phyloP scores from a whole-genome alignment of 2,888 invertebrate species.

The Aelia acuminata region DNA sequence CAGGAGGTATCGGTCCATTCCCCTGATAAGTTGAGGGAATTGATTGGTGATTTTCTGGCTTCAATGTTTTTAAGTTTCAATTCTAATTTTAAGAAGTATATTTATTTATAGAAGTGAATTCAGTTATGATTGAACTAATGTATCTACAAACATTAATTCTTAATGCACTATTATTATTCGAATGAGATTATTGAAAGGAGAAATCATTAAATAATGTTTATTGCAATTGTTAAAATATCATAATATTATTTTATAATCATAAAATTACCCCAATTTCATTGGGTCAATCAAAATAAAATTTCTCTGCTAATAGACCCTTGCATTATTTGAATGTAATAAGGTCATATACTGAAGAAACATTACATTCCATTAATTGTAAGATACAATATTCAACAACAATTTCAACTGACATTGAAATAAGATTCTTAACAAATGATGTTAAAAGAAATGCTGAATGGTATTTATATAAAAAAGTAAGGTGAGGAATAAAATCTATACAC shows the following conservation, averaged over 20 bases:
- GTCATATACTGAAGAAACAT: not conserved
- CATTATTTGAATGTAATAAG: not conserved
- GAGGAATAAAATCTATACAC: too few species aligned
- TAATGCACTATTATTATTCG: not conserved
- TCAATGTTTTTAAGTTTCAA: not conserved
- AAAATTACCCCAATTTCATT: too few species aligned
- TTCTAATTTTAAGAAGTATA: not conserved
- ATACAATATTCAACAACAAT: too few species aligned
- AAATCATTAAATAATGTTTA: not conserved
- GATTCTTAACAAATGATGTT: too few species aligned
- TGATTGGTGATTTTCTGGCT: not conserved
- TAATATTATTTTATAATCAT: too few species aligned
- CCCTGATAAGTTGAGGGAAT: not conserved
- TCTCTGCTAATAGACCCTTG: too few species aligned
- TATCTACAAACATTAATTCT: not conserved
- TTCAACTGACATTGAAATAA: too few species aligned
- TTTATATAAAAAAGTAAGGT: too few species aligned
- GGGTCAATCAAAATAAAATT: too few species aligned
- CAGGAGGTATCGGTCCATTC: slow-evolving; percentile 77
- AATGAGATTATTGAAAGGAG: not conserved
- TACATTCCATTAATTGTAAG: not conserved
- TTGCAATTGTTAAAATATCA: too few species aligned
- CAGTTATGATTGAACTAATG: not conserved
- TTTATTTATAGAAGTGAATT: not conserved
- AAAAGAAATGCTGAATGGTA: too few species aligned